A percentile compares a stretch with the other conserved stretches of the same genome.
phyloP scores from a whole-genome alignment of 2,888 invertebrate species.

The Xestobium rufovillosum region DNA sequence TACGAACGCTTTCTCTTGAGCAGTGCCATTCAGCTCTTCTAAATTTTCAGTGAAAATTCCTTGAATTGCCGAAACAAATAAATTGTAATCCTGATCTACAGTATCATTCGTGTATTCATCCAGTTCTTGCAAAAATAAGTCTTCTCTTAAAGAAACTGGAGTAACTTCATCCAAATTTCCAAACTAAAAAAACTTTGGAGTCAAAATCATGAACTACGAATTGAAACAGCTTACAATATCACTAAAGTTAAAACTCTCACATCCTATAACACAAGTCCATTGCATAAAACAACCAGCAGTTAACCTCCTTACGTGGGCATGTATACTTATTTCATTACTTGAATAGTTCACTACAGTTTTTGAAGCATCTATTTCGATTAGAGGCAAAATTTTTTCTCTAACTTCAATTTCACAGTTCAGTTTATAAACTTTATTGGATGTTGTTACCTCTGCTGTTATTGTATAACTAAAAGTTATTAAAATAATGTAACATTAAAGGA shows the following conservation, averaged over 20 bases:
- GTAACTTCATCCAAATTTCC: conserved; percentile 12
- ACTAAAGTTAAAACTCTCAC: too few relatives aligned
- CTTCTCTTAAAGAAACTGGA: conserved; percentile 16
- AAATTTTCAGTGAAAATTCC: conserved; percentile 9
- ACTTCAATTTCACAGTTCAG: too few relatives aligned
- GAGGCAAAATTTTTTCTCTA: too few relatives aligned
- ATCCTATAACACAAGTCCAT: conserved; percentile 12
- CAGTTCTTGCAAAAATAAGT: conserved; percentile 17
- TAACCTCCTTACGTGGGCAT: conserved; percentile 10
- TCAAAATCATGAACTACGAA: too few relatives aligned
- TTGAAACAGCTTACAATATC: too few relatives aligned
- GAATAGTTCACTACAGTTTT: too few relatives aligned
- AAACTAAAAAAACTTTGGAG: conserved; percentile 12
- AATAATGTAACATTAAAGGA: too few relatives aligned
- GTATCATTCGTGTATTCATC: conserved; percentile 18
- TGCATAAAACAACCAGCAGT: conserved; percentile 16
- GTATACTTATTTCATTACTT: too few relatives aligned
- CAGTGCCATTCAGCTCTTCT: conserved; percentile 16
- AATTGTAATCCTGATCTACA: conserved; percentile 10
- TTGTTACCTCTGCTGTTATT: too few relatives aligned
- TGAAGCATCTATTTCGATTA: too few relatives aligned
- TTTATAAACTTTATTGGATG: too few relatives aligned
- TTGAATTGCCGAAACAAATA: conserved; percentile 14
- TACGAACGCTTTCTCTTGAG: conserved; percentile 12
- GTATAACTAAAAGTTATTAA: too few relatives aligned